A percentile compares a stretch with the other conserved stretches of the same genome.
phyloP scores from a whole-genome alignment of 2,888 invertebrate species.

The Scrobipalpa costella region DNA sequence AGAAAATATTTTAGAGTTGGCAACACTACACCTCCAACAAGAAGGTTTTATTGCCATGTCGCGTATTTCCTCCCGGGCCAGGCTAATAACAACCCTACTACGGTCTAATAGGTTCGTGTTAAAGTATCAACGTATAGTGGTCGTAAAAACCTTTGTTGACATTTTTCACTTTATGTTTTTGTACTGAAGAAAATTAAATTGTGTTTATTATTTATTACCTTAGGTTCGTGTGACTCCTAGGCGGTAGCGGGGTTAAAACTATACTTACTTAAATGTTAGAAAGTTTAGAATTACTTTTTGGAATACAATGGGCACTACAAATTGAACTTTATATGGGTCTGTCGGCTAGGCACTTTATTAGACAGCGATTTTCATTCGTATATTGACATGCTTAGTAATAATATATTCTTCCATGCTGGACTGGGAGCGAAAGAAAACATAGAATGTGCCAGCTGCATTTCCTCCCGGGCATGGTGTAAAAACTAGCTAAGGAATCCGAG shows the following conservation, averaged over 20 bases:
- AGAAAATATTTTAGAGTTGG: conserved; percentile 51
- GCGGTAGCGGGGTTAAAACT: not conserved
- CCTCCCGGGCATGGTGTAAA: too few species aligned
- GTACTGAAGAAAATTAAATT: conserved; percentile 51
- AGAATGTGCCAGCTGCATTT: too few species aligned
- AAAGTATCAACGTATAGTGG: conserved; percentile 20
- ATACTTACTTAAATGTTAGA: not conserved
- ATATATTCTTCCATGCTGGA: too few species aligned
- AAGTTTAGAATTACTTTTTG: conserved; percentile 1
- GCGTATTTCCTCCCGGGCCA: conserved; percentile 5
- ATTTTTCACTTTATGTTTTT: conserved; percentile 61
- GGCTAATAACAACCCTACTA: not conserved
- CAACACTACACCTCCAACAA: conserved; percentile 42
- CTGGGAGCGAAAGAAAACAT: too few species aligned
- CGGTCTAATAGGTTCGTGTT: not conserved
- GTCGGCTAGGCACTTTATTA: too few species aligned
- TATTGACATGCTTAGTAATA: too few species aligned
- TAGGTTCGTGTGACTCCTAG: not conserved
- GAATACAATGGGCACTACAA: not conserved
- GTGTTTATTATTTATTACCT: conserved; percentile 44
- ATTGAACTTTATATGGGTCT: too few species aligned
- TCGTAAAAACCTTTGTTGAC: conserved; percentile 49
- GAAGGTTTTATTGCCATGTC: conserved; percentile 36
- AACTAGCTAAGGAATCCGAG: too few species aligned
- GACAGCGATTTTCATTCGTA: too few species aligned